Base-by-base conservation (phyloP, 2,888 invertebrate genomes). In the Xestoiulus laeticollis region DNA sequence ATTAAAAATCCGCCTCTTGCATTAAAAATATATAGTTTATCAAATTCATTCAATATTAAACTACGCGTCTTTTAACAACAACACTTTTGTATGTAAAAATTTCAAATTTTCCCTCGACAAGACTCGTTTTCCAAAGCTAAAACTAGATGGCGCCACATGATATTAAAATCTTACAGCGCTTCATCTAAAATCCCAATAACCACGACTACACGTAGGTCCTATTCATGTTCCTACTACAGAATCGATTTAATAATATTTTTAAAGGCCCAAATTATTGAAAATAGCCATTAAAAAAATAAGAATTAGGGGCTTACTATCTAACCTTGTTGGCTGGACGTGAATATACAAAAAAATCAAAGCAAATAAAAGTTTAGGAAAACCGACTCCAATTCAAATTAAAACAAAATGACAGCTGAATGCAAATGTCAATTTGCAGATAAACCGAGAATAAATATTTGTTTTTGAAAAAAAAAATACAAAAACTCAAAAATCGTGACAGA, bases 381-480 rank as follows among this genome's bases (percentile, higher is more conserved):
- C 6, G 59, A 59, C 59, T 59, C 59, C 59, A 59, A 19, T n/a
- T 48, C 48, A 22, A n/a, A 0, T 6, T 48, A 48, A 16, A 59
- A n/a, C 22, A 59, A n/a, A 59, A 59, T 59, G 59, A 8, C 59
- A 59, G 59, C 59, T 59, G 59, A 59, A 59, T 59, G n/a, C 59
- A 59, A 22, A 59, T 59, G 59, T n/a, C 6, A 59, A 59, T 59
- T 59, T 59, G 59, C 4, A 59, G 22, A 59, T n/a, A 59, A n/a
- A 14, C n/a, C 19, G 59, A 59, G 59, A n/a, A 59, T n/a, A 59
- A 59, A 59, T 59, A 59, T 59, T 59, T 59, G 59, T 59, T 59
- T 48, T 59, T 59, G n/a, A 59, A 22, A 59, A 59, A 59, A 59
- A 59, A 0, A 22, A 59, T 8, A n/a, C 19, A 19, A n/a, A 59